Base-by-base conservation (phyloP, 2,888 invertebrate genomes). In the Hirtodrosophila histrioides region DNA sequence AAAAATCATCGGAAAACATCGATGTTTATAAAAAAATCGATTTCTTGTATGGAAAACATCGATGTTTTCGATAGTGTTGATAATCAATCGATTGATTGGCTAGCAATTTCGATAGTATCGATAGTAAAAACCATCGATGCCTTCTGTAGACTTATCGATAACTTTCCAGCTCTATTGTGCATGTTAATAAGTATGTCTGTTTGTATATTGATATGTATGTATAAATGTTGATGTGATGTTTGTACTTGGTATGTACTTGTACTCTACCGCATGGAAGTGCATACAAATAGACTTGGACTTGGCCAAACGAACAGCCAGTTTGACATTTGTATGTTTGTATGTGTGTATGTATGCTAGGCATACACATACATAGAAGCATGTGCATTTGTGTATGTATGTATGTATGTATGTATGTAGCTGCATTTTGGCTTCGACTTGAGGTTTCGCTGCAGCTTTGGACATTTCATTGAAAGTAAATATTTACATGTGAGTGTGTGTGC, bases 391-490 rank as follows among this genome's bases (percentile, higher is more conserved):
- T 41, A 7, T 54, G 40, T 60, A 9, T 50, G 24, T 54, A 29
- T 54, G 44, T 40, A 29, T 63, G 46, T 60, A 44, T 35, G 46
- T 56, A 35, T 46, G 39, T 60, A 39, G 37, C 35, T 27, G 43
- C 33, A 23, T 71, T 63, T 74, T 68, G 64, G 67, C 53, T 67
- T 62, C 39, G 49, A 56, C 64, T 76, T 73, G 50, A 73, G 62
- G 63, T 69, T 78, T 66, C 36, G 65, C 67, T 74, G 71, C 53
- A 68, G 67, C 77, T 69, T 75, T 80, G 75, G 67, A 58, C 69
- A 71, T 75, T 72, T 81, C 62, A 70, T 80, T 69, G 67, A 78
- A 82, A 71, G 78, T 78, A 78, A 79, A 77, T 79, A 75, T 77
- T 77, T 79, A 68, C 43, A 58, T 60, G 57, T 2, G 40, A 8